Evolutionary conservation across 1,140 invertebrate species (phyloP), one percentile per base, ranked within the genome.

Genomic region (Drosophila biarmipes): DNA sequence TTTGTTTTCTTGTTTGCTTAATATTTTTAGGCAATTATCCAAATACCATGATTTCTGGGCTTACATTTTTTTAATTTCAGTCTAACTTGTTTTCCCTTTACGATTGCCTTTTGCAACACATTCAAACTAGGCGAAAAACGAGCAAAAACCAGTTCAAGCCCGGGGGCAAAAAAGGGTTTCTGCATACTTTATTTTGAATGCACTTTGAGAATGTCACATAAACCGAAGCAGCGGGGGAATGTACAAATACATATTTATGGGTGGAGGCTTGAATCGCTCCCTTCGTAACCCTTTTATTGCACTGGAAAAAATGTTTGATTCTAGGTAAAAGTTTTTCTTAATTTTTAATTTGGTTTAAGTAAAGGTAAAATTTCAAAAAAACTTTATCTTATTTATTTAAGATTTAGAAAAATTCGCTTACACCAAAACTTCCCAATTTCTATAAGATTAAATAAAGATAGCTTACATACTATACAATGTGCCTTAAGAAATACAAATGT

Each of bases 181-280:
- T 57, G 55, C 27, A 46, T 46, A 35, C 29, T 57, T 57, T 57
- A 46, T 57, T 57, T 57, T 31, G 42, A 57, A 37, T 57, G 55
- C 55, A 46, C 55, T 57, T 57, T 46, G 42, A 46, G n/a, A 14
- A 29, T 57, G 42, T 57, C 42, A 57, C 55, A 57, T 57, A 46
- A 35, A 46, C 29, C 42, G 55, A 57, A 46, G 42, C 27, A 57
- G 27, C 55, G 14, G 55, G 55, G 42, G 43, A 29, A 57, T 46
- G 37, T 24, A 37, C 17, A 35, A 49, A 49, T 49, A 31, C 14
- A 49, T 17, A 49, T 49, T 49, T 49, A 31, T 49, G 46, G 24
- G 46, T 31, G 46, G 24, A 29, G 46, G 46, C 27, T 15, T 27
- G 24, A 15, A n/a, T 15, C 8, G 45, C n/a, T 11, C 8, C 45